These are phyloP conservation scores for Hydropotes inermis DNA, from an alignment of 2,113 vertebrate genomes.

Conservation along the genomic window DNA sequence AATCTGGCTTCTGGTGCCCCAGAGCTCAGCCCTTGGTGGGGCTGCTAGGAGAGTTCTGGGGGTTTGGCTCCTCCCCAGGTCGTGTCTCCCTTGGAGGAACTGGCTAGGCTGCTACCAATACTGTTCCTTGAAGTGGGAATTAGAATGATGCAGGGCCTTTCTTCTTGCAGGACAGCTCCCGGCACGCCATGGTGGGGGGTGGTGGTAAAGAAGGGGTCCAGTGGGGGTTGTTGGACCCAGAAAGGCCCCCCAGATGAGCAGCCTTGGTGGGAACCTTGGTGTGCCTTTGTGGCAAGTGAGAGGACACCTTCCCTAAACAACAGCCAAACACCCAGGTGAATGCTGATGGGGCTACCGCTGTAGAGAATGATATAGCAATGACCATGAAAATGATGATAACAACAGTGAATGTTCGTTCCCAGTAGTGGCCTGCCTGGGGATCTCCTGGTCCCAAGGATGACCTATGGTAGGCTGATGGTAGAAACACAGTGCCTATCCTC, in stretches of 20 bases:
- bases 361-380: background rate
- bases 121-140: background rate
- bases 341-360: background rate
- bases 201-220: background rate
- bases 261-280: background rate
- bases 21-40: background rate
- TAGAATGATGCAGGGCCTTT: conserved; percentile 6
- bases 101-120: background rate
- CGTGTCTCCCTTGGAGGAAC: background rate
- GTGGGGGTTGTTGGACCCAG: background rate
- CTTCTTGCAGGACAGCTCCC: background rate
- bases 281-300: background rate
- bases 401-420: background rate
- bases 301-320: background rate
- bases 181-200: background rate
- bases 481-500: background rate
- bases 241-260: background rate
- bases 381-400: background rate
- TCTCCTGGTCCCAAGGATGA: background rate
- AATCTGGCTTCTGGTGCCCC: background rate
- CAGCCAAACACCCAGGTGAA: background rate
- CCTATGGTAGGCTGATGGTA: background rate
- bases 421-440: background rate
- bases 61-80: background rate
- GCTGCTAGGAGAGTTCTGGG: background rate